Evolutionary conservation across 2,888 invertebrate species (phyloP).

Genomic region (Drosophila antonietae): DNA sequence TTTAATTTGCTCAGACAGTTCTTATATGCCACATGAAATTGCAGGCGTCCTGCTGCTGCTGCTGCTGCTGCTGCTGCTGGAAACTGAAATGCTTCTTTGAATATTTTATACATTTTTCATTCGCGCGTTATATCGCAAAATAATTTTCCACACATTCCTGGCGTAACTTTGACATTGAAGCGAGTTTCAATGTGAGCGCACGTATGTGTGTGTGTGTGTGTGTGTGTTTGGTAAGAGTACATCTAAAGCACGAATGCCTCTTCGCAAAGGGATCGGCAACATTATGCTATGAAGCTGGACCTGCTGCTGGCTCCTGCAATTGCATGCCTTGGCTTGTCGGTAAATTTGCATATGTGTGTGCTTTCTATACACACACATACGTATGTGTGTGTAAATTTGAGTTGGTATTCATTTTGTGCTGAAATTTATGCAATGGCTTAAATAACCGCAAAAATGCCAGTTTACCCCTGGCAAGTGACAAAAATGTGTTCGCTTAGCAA

Average conservation of each 20-base stretch:
- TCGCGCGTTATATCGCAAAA: slow-evolving; percentile 69
- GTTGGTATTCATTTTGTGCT: slow-evolving; percentile 54
- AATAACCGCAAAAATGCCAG: slow-evolving; percentile 78
- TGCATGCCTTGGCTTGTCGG: slow-evolving; percentile 58
- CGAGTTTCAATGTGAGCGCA: slow-evolving; percentile 37
- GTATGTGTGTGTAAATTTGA: slow-evolving; percentile 14
- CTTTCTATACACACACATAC: too few relatives aligned
- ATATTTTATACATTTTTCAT: slow-evolving; percentile 77
- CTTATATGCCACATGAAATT: slow-evolving; percentile 10
- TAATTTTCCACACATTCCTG: slow-evolving; percentile 70
- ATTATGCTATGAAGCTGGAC: slow-evolving; percentile 51
- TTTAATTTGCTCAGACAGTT: slow-evolving; percentile 10
- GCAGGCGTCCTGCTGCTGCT: slow-evolving; percentile 7
- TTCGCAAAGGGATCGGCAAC: slow-evolving; percentile 45
- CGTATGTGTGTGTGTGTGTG: slow-evolving; percentile 12
- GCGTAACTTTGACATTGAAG: slow-evolving; percentile 68
- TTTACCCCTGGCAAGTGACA: slow-evolving; percentile 69
- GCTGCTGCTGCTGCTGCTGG: slow-evolving; percentile 9
- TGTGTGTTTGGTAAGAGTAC: slow-evolving; percentile 7
- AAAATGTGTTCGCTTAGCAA: slow-evolving; percentile 59
- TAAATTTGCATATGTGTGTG: slow-evolving; percentile 68
- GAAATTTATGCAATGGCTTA: slow-evolving; percentile 80
- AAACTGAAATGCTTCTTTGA: slow-evolving; percentile 63
- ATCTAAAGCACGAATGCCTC: slow-evolving; percentile 63
- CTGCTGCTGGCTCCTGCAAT: slow-evolving; percentile 61